A percentile compares a stretch with the other conserved stretches of the same genome.
phyloP scores from a whole-genome alignment of 2,113 vertebrate genomes.

The Ailuropoda melanoleuca region DNA sequence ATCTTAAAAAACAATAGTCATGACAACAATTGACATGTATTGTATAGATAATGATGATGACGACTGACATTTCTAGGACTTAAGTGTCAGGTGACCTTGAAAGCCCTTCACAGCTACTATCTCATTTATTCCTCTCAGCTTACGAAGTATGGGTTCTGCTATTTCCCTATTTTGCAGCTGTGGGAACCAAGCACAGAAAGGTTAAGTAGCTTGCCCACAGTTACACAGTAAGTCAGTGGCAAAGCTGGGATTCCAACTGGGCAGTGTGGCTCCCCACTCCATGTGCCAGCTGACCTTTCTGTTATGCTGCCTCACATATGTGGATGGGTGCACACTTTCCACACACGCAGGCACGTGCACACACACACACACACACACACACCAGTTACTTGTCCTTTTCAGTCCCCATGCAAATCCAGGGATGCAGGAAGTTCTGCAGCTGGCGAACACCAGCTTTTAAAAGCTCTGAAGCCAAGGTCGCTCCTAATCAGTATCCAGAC shows the following conservation, averaged over 20 bases:
- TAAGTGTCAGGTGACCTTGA: neutral
- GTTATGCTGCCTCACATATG: fast-evolving
- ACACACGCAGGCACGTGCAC: fast-evolving
- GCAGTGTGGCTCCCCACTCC: neutral
- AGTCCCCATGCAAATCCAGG: neutral
- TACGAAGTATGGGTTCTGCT: neutral
- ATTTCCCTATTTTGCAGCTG: neutral
- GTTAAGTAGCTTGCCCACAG: neutral
- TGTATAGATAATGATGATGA: neutral
- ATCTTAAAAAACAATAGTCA: neutral
- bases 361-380: neutral
- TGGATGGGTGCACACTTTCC: neutral
- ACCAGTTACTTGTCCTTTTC: neutral
- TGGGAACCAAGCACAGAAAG: neutral
- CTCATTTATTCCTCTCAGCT: neutral
- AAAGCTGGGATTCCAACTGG: neutral
- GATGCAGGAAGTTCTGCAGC: neutral
- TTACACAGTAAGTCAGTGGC: neutral
- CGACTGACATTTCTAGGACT: neutral
- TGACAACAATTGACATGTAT: neutral
- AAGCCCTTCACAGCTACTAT: neutral
- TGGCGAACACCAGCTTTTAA: neutral
- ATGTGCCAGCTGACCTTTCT: neutral
- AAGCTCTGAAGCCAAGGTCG: neutral
- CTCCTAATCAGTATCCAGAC: neutral